Percentiles rank a stretch among this genome's conserved stretches.
Evolutionary conservation across 2,797 vertebrate species (phyloP).

Genomic region (Momotus momota): DNA sequence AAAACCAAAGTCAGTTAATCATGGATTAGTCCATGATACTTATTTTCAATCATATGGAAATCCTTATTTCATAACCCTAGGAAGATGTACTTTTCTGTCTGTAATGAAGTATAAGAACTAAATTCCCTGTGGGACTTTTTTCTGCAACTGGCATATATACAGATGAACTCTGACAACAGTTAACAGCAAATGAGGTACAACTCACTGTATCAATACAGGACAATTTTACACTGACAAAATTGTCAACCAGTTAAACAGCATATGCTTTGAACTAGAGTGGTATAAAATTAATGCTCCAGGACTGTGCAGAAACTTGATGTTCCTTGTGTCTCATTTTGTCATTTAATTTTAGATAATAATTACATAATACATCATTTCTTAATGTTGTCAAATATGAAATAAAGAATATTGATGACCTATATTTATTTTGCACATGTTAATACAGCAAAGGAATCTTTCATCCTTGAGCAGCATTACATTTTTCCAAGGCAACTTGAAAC

Average conservation of each 20-base stretch:
- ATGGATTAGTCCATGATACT: background rate
- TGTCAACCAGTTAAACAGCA: background rate
- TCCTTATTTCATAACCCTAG: background rate
- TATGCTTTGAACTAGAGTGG: background rate
- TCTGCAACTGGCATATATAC: background rate
- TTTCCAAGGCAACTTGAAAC: background rate
- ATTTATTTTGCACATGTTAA: conserved; percentile 46
- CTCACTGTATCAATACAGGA: background rate
- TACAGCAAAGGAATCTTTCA: background rate
- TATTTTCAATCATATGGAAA: background rate
- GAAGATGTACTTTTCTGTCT: background rate
- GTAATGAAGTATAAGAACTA: background rate
- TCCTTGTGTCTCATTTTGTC: conserved; percentile 29
- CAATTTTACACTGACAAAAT: background rate
- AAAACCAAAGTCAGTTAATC: background rate
- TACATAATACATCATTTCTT: conserved; percentile 49
- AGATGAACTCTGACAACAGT: background rate
- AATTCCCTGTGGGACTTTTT: background rate
- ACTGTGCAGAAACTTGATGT: conserved; percentile 17
- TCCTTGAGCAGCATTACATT: background rate
- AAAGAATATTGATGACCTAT: conserved; percentile 35
- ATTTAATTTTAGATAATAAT: conserved; percentile 65
- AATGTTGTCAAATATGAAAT: conserved; percentile 35
- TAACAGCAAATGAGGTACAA: background rate
- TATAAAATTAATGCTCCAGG: background rate